Base-by-base conservation (phyloP, 2,888 invertebrate genomes). In the Spodoptera exigua region DNA sequence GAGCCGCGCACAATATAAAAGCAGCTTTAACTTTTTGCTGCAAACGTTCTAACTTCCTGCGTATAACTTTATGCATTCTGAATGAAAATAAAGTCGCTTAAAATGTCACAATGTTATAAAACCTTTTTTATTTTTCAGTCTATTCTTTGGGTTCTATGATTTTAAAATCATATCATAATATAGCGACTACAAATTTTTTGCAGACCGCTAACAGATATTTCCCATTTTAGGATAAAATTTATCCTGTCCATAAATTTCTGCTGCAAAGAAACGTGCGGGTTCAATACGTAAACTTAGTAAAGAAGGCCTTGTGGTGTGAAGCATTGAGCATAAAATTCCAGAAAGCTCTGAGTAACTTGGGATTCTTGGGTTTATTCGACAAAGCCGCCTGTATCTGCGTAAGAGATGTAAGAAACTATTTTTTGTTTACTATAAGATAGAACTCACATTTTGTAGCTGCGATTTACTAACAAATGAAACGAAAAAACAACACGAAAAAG, bases 201-300 rank as follows among this genome's bases (percentile, higher is more conserved):
- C 32, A 4, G 7, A 17, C 2, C 1, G 3, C 32, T 45, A 36
- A 58, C 47, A 21, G 9, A 7, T 32, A 3, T 27, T 41, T 1
- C 1, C 39, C 27, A 34, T 83, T 85, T 17, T 80, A 93, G 93
- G 92, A 93, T 53, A 82, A 61, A 61, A 85, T 93, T 57, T 91
- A 77, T 61, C 85, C 88, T 0, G 77, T 70, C 0, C 70, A 84
- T 41, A 88, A 82, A 62, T 93, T 89, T 66, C 80, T 90, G 0
- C 78, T 93, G 21, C 91, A 92, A 66, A 78, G 89, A 13, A 85
- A 87, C 58, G 4, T 90, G 21, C 79, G 92, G 2, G 87, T 81
- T 0, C 93, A 93, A 67, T 88, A 87, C 57, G 0, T 93, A 62
- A 87, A 86, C 54, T 76, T 91, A 4, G 90, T 85, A 14, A 90